Evolutionary conservation across 2,888 invertebrate genomes (phyloP), one percentile per base, ranked within the genome.

Genomic region (Sarcophaga caerulescens): DNA sequence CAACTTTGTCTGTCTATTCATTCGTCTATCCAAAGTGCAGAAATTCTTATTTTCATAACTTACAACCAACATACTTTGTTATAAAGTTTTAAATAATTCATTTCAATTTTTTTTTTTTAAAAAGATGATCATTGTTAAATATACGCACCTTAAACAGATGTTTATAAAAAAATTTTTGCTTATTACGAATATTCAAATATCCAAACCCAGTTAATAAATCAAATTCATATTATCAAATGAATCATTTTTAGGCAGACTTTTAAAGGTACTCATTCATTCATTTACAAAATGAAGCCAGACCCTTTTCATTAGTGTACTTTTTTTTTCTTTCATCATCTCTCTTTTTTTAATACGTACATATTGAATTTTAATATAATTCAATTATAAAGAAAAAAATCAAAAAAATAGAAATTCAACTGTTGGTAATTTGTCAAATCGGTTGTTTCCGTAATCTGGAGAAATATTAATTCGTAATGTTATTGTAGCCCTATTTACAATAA

Each of bases 11-110:
- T 69, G 68, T 23, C 76, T 70, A 14, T 47, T 47, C 47, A 14
- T 47, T 14, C 14, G 47, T 47, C 14, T 47, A 47, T 8, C 6
- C 35, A 35, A 35, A 35, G 35, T 35, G 62, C 76, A 71, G 60
- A 71, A 45, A 65, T 71, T 77, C n/a, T 71, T 77, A n/a, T 60
- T 52, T 66, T 65, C 23, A 25, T 57, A 71, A 44, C 12, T 63
- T 44, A 57, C 71, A 59, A 63, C 35, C 70, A n/a, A n/a, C n/a
- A n/a, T 71, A 70, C 63, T 17, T 70, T 3, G 11, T 19, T 57
- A 47, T 74, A 11, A 25, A 19, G 60, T 60, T 19, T 21, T 60
- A n/a, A 35, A 35, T 35, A 35, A 1, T 35, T 35, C 10, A 35
- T 35, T 35, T 35, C 1, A 35, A 52, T 52, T 52, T 52, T 47